Conservation (phyloP, 2,888 invertebrate species). For the Anoncus sp. region DNA sequence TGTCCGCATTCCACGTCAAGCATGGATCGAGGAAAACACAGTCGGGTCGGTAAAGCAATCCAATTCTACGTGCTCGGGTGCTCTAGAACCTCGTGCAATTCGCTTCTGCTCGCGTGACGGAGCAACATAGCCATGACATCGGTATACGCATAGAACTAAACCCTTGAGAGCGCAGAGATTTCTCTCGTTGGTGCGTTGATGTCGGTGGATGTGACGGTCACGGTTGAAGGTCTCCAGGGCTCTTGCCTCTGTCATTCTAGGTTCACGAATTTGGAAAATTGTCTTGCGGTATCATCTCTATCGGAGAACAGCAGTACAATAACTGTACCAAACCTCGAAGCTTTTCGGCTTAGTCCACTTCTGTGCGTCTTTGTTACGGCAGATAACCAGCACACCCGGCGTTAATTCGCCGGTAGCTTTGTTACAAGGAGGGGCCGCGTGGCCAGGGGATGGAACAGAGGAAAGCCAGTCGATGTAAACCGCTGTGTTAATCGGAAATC, state of each 20-base stretch:
- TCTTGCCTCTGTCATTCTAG: constrained; percentile 32
- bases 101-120: constrained; percentile 66
- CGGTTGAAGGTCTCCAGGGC: constrained; percentile 6
- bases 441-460: constrained; percentile 22
- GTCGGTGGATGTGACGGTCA: constrained; percentile 19
- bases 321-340: constrained; percentile 36
- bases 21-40: constrained; percentile 1
- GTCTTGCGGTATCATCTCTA: constrained; percentile 12
- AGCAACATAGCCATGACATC: constrained; percentile 62
- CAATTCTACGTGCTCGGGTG: constrained; percentile 65
- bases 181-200: constrained; percentile 31
- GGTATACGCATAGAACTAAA: neutral
- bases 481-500: constrained; percentile 65
- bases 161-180: constrained; percentile 7
- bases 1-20: neutral
- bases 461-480: constrained; percentile 59
- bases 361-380: constrained; percentile 49
- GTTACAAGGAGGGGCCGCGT: no score
- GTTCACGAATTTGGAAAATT: constrained; percentile 30
- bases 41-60: constrained; percentile 59
- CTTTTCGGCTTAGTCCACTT: constrained; percentile 53
- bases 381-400: constrained; percentile 27
- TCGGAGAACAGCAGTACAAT: constrained; percentile 14
- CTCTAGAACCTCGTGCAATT: constrained; percentile 67
- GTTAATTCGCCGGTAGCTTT: constrained; percentile 58